These are phyloP conservation scores for Chinchilla lanigera DNA, from an alignment of 2,113 vertebrate genomes.

Conservation along the genomic window DNA sequence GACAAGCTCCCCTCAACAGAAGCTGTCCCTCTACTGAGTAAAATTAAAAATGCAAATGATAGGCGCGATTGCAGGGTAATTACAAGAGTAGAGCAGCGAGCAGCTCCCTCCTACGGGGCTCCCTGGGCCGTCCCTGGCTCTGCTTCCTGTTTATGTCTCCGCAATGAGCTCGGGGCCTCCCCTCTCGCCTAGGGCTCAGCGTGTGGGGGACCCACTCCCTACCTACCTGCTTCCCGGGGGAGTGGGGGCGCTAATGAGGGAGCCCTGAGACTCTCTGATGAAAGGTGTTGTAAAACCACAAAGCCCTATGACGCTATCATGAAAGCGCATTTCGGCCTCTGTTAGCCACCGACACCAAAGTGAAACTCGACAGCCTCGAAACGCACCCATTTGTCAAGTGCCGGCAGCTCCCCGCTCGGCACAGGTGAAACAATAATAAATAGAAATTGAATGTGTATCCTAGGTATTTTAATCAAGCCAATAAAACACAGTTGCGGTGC, in stretches of 20 bases:
- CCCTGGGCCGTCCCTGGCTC: neutral
- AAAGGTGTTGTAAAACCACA: conserved; percentile 74
- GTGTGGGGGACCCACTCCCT: neutral
- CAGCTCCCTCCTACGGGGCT: neutral
- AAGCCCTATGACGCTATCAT: conserved; percentile 63
- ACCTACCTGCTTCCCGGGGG: conserved; percentile 59
- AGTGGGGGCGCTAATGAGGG: conserved; percentile 61
- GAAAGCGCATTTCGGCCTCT: conserved; percentile 73
- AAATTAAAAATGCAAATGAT: conserved; percentile 80
- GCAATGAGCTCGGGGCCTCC: conserved; percentile 21
- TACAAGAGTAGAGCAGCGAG: neutral
- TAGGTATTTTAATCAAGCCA: conserved; percentile 79
- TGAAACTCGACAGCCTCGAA: conserved; percentile 63
- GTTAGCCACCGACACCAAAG: conserved; percentile 47
- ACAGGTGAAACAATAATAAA: conserved; percentile 79
- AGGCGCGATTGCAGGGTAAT: conserved; percentile 60
- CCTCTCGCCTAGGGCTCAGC: conserved; percentile 52
- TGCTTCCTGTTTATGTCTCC: conserved; percentile 61
- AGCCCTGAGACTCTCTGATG: conserved; percentile 70
- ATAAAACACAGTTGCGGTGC: conserved; percentile 58
- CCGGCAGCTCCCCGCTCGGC: neutral
- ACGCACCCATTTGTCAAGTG: conserved; percentile 70
- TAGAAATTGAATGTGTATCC: conserved; percentile 65
- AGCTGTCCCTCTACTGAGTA: conserved; percentile 66
- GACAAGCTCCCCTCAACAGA: conserved; percentile 65